Evolutionary conservation across 2,113 vertebrate genomes (phyloP).

Genomic region (Macrotis lagotis): DNA sequence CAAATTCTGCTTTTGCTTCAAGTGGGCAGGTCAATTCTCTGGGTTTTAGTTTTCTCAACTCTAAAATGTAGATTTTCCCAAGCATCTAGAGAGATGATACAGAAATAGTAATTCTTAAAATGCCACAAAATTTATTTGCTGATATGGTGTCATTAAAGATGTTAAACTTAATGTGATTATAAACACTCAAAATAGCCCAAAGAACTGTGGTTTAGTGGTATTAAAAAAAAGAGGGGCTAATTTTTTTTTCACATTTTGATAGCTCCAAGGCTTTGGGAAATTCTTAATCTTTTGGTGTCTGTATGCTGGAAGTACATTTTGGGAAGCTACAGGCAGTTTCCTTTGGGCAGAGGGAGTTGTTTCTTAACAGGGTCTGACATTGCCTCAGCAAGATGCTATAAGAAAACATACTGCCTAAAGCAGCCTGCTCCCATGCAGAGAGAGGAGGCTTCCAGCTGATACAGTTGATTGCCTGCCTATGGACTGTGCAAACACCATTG

Average conservation of each 20-base stretch:
- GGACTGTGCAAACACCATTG: not conserved
- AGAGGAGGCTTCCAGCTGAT: not conserved
- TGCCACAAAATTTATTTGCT: not conserved
- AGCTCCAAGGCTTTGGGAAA: not conserved
- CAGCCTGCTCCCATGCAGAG: not conserved
- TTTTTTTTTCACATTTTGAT: not conserved
- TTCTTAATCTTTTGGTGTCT: not conserved
- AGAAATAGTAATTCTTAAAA: not conserved
- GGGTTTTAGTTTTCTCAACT: not conserved
- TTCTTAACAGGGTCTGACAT: not conserved
- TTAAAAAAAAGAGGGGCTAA: not conserved
- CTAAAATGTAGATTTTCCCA: not conserved
- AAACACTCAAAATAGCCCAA: too few relatives aligned
- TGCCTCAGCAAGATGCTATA: not conserved
- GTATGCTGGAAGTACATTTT: not conserved
- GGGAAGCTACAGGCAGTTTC: not conserved
- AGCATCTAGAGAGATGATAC: not conserved
- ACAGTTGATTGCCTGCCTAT: not conserved
- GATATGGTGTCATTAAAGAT: not conserved
- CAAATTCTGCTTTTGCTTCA: not conserved
- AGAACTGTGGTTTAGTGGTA: not conserved
- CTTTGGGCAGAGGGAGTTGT: not conserved
- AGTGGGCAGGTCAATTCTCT: not conserved
- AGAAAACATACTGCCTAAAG: not conserved
- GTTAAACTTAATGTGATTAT: too few relatives aligned